Evolutionary conservation across 2,888 invertebrate species (phyloP).

Genomic region (Apamea epomidion): DNA sequence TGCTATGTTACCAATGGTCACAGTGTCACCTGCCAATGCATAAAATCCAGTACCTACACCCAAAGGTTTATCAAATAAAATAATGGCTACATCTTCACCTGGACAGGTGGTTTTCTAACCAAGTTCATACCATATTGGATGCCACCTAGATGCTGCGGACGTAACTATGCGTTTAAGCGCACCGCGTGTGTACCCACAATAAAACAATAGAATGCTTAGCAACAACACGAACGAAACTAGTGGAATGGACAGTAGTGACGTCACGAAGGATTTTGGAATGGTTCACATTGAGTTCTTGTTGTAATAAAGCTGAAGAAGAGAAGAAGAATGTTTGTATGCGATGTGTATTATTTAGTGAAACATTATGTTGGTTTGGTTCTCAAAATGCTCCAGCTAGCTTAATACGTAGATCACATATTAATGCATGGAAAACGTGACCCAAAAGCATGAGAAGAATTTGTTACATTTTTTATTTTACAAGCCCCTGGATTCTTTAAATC

Average conservation of each 20-base stretch:
- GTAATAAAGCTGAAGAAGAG: background rate
- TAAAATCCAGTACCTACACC: background rate
- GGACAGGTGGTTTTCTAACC: constrained; percentile 50
- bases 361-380: background rate
- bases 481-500: background rate
- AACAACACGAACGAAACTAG: constrained; percentile 57
- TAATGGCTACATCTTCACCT: constrained; percentile 2
- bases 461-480: background rate
- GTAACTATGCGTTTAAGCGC: constrained; percentile 75
- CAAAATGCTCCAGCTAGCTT: background rate
- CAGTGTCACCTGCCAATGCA: too few species aligned
- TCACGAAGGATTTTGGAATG: background rate
- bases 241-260: constrained; percentile 66
- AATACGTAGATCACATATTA: background rate
- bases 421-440: background rate
- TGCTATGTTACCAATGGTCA: too few species aligned
- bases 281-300: background rate
- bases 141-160: constrained; percentile 69
- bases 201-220: constrained; percentile 78
- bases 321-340: background rate
- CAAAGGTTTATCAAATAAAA: constrained; percentile 5
- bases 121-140: constrained; percentile 52
- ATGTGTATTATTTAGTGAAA: background rate
- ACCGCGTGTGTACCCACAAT: constrained; percentile 76
- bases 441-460: background rate